Evolutionary conservation across 1,140 invertebrate genomes (phyloP).

Genomic region (Frieseomelitta varia): DNA sequence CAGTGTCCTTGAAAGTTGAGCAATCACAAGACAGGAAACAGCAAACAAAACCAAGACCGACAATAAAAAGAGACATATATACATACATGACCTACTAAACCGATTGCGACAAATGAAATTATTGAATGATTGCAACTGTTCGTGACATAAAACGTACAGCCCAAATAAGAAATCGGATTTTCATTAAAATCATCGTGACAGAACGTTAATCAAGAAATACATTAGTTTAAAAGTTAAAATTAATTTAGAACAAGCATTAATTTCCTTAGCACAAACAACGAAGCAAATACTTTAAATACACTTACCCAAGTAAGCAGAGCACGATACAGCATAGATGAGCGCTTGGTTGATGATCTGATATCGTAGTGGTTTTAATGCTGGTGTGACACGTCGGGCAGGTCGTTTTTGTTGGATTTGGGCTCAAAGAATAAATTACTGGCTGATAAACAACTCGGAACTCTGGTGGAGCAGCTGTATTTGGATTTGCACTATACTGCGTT

Average conservation of each 20-base stretch:
- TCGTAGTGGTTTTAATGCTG: slow-evolving; percentile 78
- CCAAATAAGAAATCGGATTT: neutral
- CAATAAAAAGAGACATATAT: neutral
- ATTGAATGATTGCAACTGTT: neutral
- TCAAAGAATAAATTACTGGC: slow-evolving; percentile 68
- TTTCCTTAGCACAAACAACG: neutral
- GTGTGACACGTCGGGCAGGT: slow-evolving; percentile 76
- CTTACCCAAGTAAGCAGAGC: slow-evolving; percentile 79
- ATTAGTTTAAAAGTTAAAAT: neutral
- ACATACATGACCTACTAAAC: too few species aligned
- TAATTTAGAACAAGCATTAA: neutral
- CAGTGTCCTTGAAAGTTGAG: neutral
- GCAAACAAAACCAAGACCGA: neutral
- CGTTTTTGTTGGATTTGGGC: slow-evolving; percentile 77
- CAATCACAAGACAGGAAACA: neutral
- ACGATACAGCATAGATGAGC: slow-evolving; percentile 80
- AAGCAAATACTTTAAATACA: neutral
- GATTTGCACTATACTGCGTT: slow-evolving; percentile 38
- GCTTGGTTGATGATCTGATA: slow-evolving; percentile 78
- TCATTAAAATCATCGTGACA: neutral
- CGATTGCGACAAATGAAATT: too few species aligned
- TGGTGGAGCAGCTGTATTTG: slow-evolving; percentile 60
- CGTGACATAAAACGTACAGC: too few species aligned
- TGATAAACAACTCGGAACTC: slow-evolving; percentile 73
- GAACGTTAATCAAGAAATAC: neutral